Evolutionary conservation across 2,113 vertebrate species (phyloP).

Genomic region (Narcine bancroftii): DNA sequence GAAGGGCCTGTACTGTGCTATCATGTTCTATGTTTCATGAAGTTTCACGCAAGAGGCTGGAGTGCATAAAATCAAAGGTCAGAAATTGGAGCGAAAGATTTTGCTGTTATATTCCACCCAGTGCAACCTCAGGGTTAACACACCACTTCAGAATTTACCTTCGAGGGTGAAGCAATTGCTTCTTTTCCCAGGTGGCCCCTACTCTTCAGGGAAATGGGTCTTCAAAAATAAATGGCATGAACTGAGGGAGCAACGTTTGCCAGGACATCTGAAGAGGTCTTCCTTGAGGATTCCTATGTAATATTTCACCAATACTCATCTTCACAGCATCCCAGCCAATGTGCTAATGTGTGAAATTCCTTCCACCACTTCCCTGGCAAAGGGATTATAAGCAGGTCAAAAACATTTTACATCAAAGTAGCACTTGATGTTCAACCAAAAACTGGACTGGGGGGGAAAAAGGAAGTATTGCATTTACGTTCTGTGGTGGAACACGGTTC

Average conservation of each 20-base stretch:
- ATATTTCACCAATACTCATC: not conserved
- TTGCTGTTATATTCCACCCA: not conserved
- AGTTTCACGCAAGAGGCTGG: not conserved
- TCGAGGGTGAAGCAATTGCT: not conserved
- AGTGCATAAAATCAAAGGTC: not conserved
- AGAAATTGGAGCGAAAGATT: not conserved
- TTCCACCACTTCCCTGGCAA: not conserved
- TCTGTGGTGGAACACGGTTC: too few species aligned
- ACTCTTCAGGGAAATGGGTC: not conserved
- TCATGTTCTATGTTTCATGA: too few species aligned
- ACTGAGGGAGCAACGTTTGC: not conserved
- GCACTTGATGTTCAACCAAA: not conserved
- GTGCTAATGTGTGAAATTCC: not conserved
- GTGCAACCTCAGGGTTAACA: not conserved
- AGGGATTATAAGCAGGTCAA: not conserved
- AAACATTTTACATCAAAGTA: not conserved
- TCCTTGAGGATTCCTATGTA: not conserved
- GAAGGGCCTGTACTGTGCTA: too few species aligned
- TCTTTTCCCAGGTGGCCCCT: not conserved
- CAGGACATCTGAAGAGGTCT: not conserved
- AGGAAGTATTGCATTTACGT: too few species aligned
- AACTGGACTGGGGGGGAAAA: too few species aligned
- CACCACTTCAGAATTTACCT: not conserved
- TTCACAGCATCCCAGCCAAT: not conserved
- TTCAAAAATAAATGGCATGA: not conserved